Conservation (phyloP, 2,888 invertebrate genomes). For the Hirtodrosophila cameraria region DNA sequence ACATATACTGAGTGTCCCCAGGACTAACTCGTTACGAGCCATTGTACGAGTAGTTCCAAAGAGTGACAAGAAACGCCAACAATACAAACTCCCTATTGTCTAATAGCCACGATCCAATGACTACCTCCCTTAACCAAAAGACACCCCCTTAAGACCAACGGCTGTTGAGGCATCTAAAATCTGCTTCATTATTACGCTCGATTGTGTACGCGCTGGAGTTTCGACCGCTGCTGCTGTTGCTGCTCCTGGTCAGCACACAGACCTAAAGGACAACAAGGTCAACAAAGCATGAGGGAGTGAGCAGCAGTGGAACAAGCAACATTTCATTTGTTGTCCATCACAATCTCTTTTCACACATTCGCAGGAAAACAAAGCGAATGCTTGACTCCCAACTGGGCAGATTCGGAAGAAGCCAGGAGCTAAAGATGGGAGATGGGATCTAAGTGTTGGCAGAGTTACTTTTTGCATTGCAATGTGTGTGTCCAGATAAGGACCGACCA, state of each 20-base stretch:
- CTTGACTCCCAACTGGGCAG: neutral
- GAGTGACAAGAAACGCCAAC: conserved; percentile 31
- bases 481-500: too few relatives aligned
- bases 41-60: conserved; percentile 36
- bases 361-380: conserved; percentile 50
- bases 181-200: conserved; percentile 80
- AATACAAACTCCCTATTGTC: neutral
- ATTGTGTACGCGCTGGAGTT: conserved; percentile 61
- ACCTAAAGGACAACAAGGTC: neutral
- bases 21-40: conserved; percentile 46
- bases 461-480: conserved; percentile 63
- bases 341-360: conserved; percentile 74
- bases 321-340: conserved; percentile 75
- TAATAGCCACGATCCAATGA: neutral
- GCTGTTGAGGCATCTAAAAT: conserved; percentile 57
- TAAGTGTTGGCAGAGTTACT: conserved; percentile 46
- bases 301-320: conserved; percentile 45
- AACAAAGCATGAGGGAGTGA: conserved; percentile 2
- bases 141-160: neutral
- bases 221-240: conserved; percentile 16
- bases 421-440: neutral
- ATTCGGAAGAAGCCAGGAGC: neutral
- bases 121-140: neutral
- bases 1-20: conserved; percentile 51
- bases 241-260: conserved; percentile 21